phyloP scores from a whole-genome alignment of 1,140 invertebrate genomes.

The Drosophila rhopaloa region DNA sequence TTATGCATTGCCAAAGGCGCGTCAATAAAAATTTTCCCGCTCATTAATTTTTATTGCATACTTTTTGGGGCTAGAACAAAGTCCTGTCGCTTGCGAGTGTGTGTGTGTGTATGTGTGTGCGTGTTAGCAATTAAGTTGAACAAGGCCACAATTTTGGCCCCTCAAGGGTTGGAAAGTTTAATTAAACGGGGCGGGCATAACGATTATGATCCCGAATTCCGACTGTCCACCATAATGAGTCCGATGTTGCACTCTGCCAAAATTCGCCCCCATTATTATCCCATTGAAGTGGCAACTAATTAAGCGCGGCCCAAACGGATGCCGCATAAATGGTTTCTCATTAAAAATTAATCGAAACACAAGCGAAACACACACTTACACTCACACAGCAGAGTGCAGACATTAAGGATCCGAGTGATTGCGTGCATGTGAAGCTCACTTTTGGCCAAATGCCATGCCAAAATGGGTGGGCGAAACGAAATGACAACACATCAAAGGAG shows the following conservation, averaged over 20 bases:
- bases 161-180: constrained; percentile 61
- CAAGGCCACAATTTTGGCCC: constrained; percentile 44
- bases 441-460: constrained; percentile 1
- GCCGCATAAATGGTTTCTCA: constrained; percentile 55
- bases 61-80: constrained; percentile 49
- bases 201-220: constrained; percentile 38
- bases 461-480: constrained; percentile 14
- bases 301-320: constrained; percentile 24
- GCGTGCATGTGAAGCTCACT: constrained; percentile 5
- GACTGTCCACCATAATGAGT: constrained; percentile 22
- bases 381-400: not conserved
- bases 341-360: constrained; percentile 64
- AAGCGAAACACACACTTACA: not conserved
- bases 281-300: constrained; percentile 57
- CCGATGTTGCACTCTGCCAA: constrained; percentile 18
- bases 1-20: constrained; percentile 68
- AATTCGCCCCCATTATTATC: constrained; percentile 4
- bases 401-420: constrained; percentile 7
- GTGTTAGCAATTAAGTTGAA: constrained; percentile 60
- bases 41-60: constrained; percentile 78
- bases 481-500: constrained; percentile 1
- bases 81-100: constrained; percentile 5
- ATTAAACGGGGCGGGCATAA: constrained; percentile 59
- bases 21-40: constrained; percentile 75
- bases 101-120: constrained; percentile 22